These are phyloP conservation scores for Pachyrhynchus sulphureomaculatus DNA, from an alignment of 1,140 invertebrate genomes.

Conservation along the genomic window DNA sequence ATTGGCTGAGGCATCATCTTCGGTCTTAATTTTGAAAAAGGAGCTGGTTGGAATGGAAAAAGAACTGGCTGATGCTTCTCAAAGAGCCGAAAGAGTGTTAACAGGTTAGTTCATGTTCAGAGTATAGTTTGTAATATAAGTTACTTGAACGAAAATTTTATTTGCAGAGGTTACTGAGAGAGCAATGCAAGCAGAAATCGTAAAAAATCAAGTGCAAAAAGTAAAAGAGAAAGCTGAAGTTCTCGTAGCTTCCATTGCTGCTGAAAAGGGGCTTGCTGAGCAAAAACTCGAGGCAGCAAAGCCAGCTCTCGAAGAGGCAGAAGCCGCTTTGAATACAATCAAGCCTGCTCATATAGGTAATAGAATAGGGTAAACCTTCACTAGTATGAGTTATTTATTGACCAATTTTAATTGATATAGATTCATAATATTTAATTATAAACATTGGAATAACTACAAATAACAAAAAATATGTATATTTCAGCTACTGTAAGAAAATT, in stretches of 20 bases:
- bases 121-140: no score
- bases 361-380: conserved; percentile 2
- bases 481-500: conserved; percentile 89
- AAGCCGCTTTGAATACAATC: conserved; percentile 93
- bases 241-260: conserved; percentile 86
- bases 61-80: conserved; percentile 83
- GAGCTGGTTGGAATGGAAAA: conserved; percentile 93
- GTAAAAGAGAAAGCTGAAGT: conserved; percentile 94
- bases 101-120: no score
- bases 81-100: conserved; percentile 85
- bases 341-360: conserved; percentile 90
- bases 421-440: no score
- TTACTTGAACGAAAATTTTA: no score
- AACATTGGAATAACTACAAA: not conserved
- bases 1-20: conserved; percentile 89
- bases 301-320: conserved; percentile 90
- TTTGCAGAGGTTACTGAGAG: conserved; percentile 75
- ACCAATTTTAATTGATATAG: no score
- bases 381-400: no score
- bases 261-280: conserved; percentile 89
- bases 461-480: conserved; percentile 32
- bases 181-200: conserved; percentile 91
- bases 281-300: conserved; percentile 87
- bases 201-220: conserved; percentile 93
- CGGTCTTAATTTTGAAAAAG: conserved; percentile 86